Base-by-base conservation (phyloP, 2,888 invertebrate species). In the Thumatha senex region DNA sequence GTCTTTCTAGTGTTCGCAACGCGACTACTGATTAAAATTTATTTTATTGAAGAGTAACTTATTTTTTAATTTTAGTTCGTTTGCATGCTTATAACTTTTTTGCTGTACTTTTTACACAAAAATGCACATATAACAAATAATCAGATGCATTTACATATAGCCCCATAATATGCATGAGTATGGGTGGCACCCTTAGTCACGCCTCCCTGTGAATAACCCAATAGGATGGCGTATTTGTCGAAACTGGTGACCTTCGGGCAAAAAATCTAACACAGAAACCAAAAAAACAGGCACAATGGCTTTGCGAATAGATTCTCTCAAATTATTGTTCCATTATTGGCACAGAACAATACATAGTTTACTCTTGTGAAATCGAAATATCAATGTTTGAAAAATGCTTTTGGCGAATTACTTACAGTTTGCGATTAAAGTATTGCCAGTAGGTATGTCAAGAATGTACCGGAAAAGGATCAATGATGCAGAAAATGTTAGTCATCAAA, bases 161-260 rank as follows among this genome's bases (percentile, higher is more conserved):
- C 40, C 35, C 15, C 15, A 48, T 44, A 51, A 30, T 35, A 5
- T 24, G 5, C 18, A 13, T 45, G 31, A 49, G 46, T 38, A 67
- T 65, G 67, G 70, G 73, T 60, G 60, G 66, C 60, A 61, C 71
- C 65, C 61, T 53, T 34, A 12, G 78, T 61, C 63, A 79, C 86
- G 80, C 86, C 84, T 76, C 63, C 68, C 42, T 48, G 15, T 2
- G 45, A 35, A 12, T 40, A 69, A 61, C 40, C 84, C 86, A 86
- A 85, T 84, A 56, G 73, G 67, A 57, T 46, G 55, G 54, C 63
- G 56, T 46, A 56, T 63, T 14, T 61, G 64, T 61, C 70, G 67
- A 61, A 74, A 72, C 72, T 73, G 62, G 61, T 63, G 54, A 65
- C 61, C 51, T 70, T 63, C 47, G 45, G 57, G 48, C 58, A 54